These are phyloP conservation scores for Alcedo atthis DNA, from an alignment of 2,797 vertebrate species.

Conservation along the genomic window DNA sequence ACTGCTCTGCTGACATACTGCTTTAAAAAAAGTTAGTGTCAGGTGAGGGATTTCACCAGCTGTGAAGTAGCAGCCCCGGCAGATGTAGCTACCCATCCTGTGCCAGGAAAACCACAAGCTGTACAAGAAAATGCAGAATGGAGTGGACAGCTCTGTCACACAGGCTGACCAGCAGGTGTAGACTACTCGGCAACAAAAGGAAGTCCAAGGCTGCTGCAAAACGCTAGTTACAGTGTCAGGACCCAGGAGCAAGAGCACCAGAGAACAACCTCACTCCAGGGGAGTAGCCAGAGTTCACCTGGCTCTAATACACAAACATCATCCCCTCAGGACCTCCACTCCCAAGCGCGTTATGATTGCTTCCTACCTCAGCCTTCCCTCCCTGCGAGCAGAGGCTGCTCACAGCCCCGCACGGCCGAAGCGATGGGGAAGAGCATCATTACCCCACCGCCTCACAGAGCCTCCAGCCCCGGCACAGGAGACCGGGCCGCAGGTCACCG, in stretches of 20 bases:
- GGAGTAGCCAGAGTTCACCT: background rate
- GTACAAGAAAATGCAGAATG: background rate
- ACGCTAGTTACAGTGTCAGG: rapidly evolving
- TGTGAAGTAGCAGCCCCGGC: rapidly evolving
- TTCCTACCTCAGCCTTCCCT: background rate
- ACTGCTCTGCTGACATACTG: background rate
- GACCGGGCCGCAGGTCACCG: rapidly evolving
- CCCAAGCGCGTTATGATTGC: rapidly evolving
- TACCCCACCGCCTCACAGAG: rapidly evolving
- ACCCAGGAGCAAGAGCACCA: rapidly evolving
- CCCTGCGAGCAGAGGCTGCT: background rate
- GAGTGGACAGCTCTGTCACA: rapidly evolving
- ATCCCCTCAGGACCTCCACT: background rate
- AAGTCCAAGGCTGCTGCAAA: rapidly evolving
- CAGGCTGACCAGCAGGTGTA: too few species aligned
- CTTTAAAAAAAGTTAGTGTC: background rate
- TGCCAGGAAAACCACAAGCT: rapidly evolving
- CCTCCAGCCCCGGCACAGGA: rapidly evolving
- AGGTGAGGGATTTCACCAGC: background rate
- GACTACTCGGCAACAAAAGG: rapidly evolving
- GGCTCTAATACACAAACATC: background rate
- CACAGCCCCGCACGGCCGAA: background rate
- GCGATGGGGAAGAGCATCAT: rapidly evolving
- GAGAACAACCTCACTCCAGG: background rate
- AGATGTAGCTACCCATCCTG: rapidly evolving